Evolutionary conservation across 2,797 vertebrate genomes (phyloP).

Genomic region (Pelobates cultripes): DNA sequence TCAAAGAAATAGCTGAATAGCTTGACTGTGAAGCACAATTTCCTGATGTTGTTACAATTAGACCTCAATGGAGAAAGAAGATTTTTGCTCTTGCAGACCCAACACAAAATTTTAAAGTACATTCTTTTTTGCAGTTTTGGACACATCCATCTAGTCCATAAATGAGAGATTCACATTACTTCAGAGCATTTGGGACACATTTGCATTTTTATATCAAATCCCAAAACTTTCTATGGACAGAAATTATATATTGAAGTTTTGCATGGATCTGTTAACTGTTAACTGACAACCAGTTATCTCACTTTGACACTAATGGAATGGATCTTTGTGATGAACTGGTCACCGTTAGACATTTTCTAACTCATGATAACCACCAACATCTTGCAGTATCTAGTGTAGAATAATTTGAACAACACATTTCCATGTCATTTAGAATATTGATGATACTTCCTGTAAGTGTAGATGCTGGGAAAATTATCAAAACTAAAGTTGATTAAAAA

Average conservation of each 20-base stretch:
- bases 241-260: neutral
- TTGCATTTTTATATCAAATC: neutral
- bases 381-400: no score
- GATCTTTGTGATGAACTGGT: no score
- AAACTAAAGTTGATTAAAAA: neutral
- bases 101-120: neutral
- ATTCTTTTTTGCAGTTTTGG: neutral
- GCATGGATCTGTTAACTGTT: neutral
- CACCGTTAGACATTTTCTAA: no score
- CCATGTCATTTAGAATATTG: no score
- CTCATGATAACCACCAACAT: no score
- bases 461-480: no score
- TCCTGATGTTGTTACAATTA: neutral
- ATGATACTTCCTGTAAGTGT: no score
- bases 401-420: no score
- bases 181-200: neutral
- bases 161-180: neutral
- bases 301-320: no score
- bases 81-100: slow-evolving; percentile 3
- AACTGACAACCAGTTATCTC: no score
- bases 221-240: neutral
- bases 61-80: neutral
- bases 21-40: neutral
- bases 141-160: neutral
- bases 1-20: neutral